Conservation (phyloP, 1,140 invertebrate genomes). For the Whitmania pigra region DNA sequence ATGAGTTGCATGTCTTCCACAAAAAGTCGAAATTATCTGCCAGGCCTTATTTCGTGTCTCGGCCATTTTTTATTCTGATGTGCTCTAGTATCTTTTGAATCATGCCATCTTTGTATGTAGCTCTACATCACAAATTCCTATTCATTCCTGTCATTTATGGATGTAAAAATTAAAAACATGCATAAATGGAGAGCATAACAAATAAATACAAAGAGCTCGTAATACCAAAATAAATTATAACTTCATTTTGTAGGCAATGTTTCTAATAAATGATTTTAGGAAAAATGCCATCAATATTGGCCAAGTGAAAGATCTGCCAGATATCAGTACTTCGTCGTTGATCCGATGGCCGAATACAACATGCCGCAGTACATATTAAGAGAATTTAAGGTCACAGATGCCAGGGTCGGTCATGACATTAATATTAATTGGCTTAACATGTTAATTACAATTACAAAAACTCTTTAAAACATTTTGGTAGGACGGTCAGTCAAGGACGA, state of each 20-base stretch:
- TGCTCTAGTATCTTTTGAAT: no score
- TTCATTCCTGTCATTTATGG: no score
- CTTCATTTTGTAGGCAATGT: no score
- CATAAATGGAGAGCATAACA: neutral
- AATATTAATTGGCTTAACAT: neutral
- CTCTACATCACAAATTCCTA: no score
- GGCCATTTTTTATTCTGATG: no score
- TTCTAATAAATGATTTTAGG: slow-evolving; percentile 10
- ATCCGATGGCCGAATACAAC: slow-evolving; percentile 97
- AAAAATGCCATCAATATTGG: slow-evolving; percentile 77
- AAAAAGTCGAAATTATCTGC: no score
- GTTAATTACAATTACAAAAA: neutral
- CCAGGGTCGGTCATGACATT: slow-evolving; percentile 38
- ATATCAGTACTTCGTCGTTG: slow-evolving; percentile 92
- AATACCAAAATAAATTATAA: no score
- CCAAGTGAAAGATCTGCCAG: slow-evolving; percentile 86
- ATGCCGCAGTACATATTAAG: slow-evolving; percentile 96
- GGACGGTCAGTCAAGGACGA: slow-evolving; percentile 70
- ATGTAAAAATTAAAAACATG: no score
- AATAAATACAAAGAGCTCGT: neutral
- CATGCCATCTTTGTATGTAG: no score
- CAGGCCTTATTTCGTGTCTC: no score
- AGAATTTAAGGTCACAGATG: slow-evolving; percentile 82
- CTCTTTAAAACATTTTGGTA: neutral
- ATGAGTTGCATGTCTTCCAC: no score